phyloP scores from a whole-genome alignment of 2,797 vertebrate species.

The Peromyscus aztecus region DNA sequence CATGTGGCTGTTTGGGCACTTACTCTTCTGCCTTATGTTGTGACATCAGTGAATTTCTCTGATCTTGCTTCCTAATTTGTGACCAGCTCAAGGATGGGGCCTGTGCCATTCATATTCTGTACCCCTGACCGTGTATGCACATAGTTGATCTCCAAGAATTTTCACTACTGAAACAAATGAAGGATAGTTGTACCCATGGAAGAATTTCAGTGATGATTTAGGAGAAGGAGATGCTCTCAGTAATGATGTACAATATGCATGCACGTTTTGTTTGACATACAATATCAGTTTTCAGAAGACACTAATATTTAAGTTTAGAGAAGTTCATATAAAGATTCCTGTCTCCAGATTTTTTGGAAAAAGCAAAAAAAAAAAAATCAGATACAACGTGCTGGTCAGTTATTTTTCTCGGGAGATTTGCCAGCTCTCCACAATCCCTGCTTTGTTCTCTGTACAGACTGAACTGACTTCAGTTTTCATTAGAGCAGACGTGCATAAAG shows the following conservation, averaged over 20 bases:
- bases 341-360: slow-evolving; percentile 42
- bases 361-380: neutral
- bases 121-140: neutral
- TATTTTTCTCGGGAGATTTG: slow-evolving; percentile 3
- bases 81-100: neutral
- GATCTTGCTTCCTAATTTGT: neutral
- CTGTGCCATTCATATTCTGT: neutral
- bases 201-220: neutral
- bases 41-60: neutral
- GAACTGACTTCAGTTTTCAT: neutral
- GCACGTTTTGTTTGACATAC: neutral
- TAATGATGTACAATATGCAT: neutral
- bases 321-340: slow-evolving; percentile 10
- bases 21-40: neutral
- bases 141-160: neutral
- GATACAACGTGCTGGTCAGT: neutral
- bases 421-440: neutral
- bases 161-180: neutral
- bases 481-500: neutral
- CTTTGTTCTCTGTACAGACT: neutral
- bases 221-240: neutral
- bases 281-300: slow-evolving; percentile 27
- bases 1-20: neutral
- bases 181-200: neutral
- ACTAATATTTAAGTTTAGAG: slow-evolving; percentile 37